These are phyloP conservation scores for Anguilla pacifica DNA, from an alignment of 2,797 vertebrate genomes.

Conservation along the genomic window DNA sequence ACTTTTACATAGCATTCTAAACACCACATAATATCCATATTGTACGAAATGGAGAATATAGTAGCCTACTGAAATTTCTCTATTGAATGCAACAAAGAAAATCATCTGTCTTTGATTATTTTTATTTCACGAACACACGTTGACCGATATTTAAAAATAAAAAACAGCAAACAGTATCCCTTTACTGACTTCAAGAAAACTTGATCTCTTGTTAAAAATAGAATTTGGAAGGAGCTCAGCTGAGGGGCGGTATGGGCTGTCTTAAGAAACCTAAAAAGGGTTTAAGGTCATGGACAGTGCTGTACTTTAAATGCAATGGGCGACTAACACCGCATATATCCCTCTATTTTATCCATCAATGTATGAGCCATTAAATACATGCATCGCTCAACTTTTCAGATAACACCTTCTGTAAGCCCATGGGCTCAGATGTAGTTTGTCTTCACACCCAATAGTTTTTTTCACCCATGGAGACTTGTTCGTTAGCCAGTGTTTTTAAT, in stretches of 20 bases:
- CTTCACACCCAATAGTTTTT: background rate
- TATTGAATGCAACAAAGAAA: background rate
- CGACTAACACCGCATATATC: background rate
- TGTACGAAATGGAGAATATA: background rate
- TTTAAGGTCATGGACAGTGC: conserved; percentile 14
- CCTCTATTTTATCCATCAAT: background rate
- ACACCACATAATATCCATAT: background rate
- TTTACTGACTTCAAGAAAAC: conserved; percentile 38
- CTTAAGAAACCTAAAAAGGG: conserved; percentile 37
- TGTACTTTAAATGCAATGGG: conserved; percentile 10
- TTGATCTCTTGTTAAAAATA: conserved; percentile 52
- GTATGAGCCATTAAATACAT: background rate
- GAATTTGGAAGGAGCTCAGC: conserved; percentile 27
- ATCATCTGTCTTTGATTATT: background rate
- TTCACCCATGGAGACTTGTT: background rate
- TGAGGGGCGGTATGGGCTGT: conserved; percentile 8
- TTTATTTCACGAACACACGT: background rate
- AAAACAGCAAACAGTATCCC: conserved; percentile 5
- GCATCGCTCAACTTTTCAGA: background rate
- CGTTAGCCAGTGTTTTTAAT: background rate
- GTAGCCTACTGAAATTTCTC: background rate
- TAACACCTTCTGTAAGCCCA: background rate
- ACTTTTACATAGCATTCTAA: too few relatives aligned
- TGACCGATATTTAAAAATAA: background rate
- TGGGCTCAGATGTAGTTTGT: background rate